Evolutionary conservation across 2,113 vertebrate genomes (phyloP).

Genomic region (Craseonycteris thonglongyai): DNA sequence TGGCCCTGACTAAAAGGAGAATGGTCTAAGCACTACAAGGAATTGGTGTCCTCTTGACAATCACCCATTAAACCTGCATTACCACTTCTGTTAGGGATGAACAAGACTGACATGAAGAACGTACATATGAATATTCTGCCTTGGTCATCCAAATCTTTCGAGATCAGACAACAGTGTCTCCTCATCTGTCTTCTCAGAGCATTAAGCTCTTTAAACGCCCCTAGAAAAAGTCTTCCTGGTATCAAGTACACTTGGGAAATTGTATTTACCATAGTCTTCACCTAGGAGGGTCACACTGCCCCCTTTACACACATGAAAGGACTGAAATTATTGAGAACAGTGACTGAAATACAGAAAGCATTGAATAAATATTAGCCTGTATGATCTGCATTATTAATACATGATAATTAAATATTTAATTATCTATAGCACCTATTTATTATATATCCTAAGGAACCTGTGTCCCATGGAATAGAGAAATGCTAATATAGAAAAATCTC

Average conservation of each 20-base stretch:
- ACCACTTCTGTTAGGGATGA: background rate
- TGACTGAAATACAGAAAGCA: background rate
- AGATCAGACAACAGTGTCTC: background rate
- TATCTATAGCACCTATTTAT: background rate
- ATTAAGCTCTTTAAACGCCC: background rate
- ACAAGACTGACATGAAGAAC: background rate
- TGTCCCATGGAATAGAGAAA: background rate
- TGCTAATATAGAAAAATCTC: background rate
- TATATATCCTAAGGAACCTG: background rate
- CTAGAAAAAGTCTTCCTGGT: background rate
- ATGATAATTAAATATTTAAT: background rate
- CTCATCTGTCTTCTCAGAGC: background rate
- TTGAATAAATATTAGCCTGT: background rate
- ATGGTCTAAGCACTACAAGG: background rate
- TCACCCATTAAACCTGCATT: background rate
- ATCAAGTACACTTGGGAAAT: background rate
- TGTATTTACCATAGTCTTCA: background rate
- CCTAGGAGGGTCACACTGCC: background rate
- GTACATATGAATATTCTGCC: accelerated
- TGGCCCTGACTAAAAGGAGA: background rate
- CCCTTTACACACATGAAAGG: background rate
- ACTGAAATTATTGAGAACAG: background rate
- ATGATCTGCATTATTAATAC: background rate
- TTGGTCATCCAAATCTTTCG: background rate
- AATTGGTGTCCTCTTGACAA: background rate